These are phyloP conservation scores for Drosophila borealis DNA, from an alignment of 2,888 invertebrate species.

Conservation along the genomic window DNA sequence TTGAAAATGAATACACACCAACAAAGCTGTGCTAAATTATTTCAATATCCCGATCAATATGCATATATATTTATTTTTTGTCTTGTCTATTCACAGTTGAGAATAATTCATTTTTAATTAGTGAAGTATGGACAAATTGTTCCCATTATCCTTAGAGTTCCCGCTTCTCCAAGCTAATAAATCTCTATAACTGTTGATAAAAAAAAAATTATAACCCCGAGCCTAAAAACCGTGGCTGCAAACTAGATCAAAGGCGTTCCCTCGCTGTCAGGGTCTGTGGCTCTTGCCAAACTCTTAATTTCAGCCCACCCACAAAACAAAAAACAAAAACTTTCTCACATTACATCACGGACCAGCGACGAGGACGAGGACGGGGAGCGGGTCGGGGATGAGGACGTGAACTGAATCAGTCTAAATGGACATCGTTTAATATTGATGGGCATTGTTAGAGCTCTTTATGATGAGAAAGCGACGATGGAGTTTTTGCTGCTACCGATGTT, in stretches of 20 bases:
- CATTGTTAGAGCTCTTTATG: slow-evolving; percentile 67
- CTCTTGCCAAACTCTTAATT: slow-evolving; percentile 29
- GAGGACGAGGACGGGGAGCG: slow-evolving; percentile 25
- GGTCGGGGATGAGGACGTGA: slow-evolving; percentile 28
- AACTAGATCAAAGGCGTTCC: slow-evolving; percentile 66
- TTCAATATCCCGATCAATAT: too few relatives aligned
- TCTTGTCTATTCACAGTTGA: too few relatives aligned
- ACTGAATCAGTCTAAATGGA: slow-evolving; percentile 66
- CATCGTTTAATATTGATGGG: slow-evolving; percentile 79
- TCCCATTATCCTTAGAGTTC: background rate
- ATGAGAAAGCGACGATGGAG: slow-evolving; percentile 63
- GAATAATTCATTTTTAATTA: background rate
- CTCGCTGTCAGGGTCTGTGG: slow-evolving; percentile 14
- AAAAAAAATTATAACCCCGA: background rate
- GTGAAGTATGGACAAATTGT: background rate
- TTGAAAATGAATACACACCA: too few relatives aligned
- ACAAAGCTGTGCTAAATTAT: too few relatives aligned
- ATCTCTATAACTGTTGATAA: background rate
- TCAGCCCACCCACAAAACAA: slow-evolving; percentile 24
- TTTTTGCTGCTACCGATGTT: slow-evolving; percentile 37
- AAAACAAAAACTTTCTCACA: slow-evolving; percentile 72
- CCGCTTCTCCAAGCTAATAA: background rate
- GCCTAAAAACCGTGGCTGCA: background rate
- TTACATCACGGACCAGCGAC: slow-evolving; percentile 65
- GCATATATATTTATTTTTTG: too few relatives aligned